A percentile compares a stretch with the other conserved stretches of the same genome.
Conservation (phyloP, 2,113 vertebrate genomes). For the Crotalus helleri region DNA sequence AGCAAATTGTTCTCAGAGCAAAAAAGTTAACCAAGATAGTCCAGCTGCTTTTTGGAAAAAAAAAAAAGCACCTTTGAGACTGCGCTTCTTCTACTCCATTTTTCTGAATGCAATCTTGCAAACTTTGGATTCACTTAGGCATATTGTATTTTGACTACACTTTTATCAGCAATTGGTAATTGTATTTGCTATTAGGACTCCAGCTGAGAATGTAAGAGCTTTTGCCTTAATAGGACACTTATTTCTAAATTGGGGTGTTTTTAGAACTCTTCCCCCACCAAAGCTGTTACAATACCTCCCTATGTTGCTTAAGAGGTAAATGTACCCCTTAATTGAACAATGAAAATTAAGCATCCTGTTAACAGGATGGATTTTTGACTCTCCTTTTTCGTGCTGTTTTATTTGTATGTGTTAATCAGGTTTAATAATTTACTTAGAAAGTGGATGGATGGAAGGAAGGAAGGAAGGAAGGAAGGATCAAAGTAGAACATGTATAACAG, state of each 20-base stretch:
- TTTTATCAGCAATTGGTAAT: not conserved
- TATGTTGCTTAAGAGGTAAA: not conserved
- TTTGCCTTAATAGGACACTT: not conserved
- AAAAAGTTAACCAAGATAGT: not conserved
- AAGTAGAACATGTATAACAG: not conserved
- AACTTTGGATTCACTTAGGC: not conserved
- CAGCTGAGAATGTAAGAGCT: not conserved
- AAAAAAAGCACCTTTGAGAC: not conserved
- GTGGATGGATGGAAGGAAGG: not conserved
- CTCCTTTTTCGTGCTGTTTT: not conserved
- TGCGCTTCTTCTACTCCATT: not conserved
- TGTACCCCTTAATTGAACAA: not conserved
- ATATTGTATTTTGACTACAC: not conserved
- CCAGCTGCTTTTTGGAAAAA: not conserved
- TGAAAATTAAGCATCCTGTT: not conserved
- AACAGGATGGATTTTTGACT: not conserved
- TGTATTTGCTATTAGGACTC: not conserved
- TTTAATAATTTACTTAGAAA: not conserved
- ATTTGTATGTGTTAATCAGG: not conserved
- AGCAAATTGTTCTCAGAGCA: not conserved
- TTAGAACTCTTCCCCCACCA: not conserved
- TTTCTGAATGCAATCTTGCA: not conserved
- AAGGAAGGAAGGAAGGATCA: not conserved
- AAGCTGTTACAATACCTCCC: not conserved
- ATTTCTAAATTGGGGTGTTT: not conserved